phyloP scores from a whole-genome alignment of 2,888 invertebrate genomes.

The Mantis religiosa region DNA sequence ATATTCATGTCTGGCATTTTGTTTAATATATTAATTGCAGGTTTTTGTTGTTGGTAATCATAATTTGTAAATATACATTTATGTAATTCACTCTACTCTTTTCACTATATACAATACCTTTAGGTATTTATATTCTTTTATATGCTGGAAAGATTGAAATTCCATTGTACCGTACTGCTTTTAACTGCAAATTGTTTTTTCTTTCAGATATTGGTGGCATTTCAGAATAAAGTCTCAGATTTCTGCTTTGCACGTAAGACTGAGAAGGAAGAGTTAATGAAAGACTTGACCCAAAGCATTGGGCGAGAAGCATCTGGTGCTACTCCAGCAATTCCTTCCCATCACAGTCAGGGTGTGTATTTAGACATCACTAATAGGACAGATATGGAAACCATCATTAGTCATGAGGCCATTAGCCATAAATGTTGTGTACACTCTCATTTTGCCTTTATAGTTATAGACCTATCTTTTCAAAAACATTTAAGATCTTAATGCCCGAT shows the following conservation, averaged over 20 bases:
- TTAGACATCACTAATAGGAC: not conserved
- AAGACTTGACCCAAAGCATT: constrained; percentile 84
- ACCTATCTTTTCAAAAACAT: no score
- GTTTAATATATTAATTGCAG: not conserved
- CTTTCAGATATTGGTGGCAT: constrained; percentile 77
- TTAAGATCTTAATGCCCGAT: no score
- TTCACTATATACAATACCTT: no score
- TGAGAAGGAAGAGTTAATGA: constrained; percentile 95
- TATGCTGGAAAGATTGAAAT: no score
- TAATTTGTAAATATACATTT: no score
- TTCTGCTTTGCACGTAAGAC: constrained; percentile 98
- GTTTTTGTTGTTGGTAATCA: no score
- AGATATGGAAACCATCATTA: not conserved
- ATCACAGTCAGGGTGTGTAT: constrained; percentile 29
- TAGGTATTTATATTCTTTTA: no score
- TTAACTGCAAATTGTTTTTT: constrained; percentile 13
- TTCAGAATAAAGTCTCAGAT: constrained; percentile 97
- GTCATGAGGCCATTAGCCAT: no score
- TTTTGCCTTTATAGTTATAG: no score
- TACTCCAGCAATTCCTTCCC: constrained; percentile 35
- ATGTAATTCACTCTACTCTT: no score
- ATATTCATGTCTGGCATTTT: not conserved
- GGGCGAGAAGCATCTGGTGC: constrained; percentile 53
- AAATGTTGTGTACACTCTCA: no score
- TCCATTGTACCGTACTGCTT: no score